phyloP scores from a whole-genome alignment of 2,888 invertebrate genomes.

The Ophioninae sp. region DNA sequence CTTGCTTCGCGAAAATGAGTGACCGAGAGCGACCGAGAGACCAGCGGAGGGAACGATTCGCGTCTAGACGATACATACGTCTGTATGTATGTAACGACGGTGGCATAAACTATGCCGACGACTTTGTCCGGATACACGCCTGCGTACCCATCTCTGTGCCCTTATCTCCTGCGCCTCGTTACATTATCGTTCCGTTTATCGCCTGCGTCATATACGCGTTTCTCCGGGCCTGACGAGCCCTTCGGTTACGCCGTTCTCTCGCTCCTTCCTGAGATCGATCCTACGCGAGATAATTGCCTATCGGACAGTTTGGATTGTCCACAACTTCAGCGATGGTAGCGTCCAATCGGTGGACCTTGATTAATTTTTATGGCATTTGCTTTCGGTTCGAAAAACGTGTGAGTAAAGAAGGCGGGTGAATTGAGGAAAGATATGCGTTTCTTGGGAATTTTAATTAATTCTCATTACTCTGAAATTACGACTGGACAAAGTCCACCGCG shows the following conservation, averaged over 20 bases:
- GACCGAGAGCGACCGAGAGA: conserved; percentile 20
- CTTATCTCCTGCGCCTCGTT: conserved; percentile 73
- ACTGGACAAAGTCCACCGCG: too few species aligned
- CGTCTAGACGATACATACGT: conserved; percentile 13
- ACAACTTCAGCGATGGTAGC: neutral
- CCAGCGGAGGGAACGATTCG: conserved; percentile 19
- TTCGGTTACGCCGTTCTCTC: conserved; percentile 56
- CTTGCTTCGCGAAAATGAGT: conserved; percentile 29
- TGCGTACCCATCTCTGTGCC: conserved; percentile 50
- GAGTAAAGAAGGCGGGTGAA: too few species aligned
- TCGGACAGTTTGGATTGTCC: neutral
- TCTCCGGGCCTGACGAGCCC: conserved; percentile 60
- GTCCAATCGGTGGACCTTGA: neutral
- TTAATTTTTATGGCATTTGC: neutral
- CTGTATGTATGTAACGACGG: conserved; percentile 8
- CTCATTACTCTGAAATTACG: too few species aligned
- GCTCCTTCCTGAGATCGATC: conserved; percentile 42
- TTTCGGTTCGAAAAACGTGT: neutral
- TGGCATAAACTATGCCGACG: conserved; percentile 57
- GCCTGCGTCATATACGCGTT: conserved; percentile 64
- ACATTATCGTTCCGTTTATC: conserved; percentile 75
- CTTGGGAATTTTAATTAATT: too few species aligned
- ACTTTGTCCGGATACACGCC: conserved; percentile 34
- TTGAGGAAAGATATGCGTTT: too few species aligned
- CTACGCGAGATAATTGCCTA: conserved; percentile 2